Conservation (phyloP, 92 coral and sea anemone species). For the Phymanthus crucifer region DNA sequence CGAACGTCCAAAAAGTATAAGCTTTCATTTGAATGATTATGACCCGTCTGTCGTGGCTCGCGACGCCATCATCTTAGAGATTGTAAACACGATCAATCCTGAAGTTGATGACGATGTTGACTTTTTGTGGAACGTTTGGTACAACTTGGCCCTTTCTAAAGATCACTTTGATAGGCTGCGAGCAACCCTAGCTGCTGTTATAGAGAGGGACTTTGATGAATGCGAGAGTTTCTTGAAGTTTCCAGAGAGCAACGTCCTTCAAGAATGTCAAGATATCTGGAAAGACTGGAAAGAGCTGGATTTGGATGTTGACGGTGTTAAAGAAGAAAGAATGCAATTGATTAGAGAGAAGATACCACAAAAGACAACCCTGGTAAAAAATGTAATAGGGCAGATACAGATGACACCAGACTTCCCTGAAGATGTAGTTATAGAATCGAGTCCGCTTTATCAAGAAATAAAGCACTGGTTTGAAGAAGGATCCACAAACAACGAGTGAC, state of each 20-base stretch:
- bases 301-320: slow-evolving; percentile 35
- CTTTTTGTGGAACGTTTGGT: slow-evolving; percentile 76
- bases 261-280: slow-evolving; percentile 53
- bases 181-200: slow-evolving; percentile 14
- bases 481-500: slow-evolving; percentile 36
- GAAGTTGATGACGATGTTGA: slow-evolving; percentile 42
- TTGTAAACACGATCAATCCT: slow-evolving; percentile 46
- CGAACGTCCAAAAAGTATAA: slow-evolving; percentile 37
- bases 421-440: neutral
- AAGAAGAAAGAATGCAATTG: slow-evolving; percentile 32
- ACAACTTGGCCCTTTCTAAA: slow-evolving; percentile 56
- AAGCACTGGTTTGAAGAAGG: slow-evolving; percentile 48
- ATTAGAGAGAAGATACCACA: neutral
- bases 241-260: slow-evolving; percentile 12
- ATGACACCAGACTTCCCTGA: neutral
- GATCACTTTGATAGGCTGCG: slow-evolving; percentile 36
- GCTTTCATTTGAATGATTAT: slow-evolving; percentile 64
- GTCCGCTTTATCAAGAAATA: slow-evolving; percentile 31
- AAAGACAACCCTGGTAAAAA: neutral
- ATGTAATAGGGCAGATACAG: slow-evolving; percentile 7
- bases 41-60: slow-evolving; percentile 65
- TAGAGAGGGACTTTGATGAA: slow-evolving; percentile 16
- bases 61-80: slow-evolving; percentile 48
- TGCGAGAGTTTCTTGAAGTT: slow-evolving; percentile 31
- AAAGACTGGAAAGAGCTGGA: slow-evolving; percentile 47